Conservation (phyloP, 2,888 invertebrate genomes). For the Pyrgus malvae region DNA sequence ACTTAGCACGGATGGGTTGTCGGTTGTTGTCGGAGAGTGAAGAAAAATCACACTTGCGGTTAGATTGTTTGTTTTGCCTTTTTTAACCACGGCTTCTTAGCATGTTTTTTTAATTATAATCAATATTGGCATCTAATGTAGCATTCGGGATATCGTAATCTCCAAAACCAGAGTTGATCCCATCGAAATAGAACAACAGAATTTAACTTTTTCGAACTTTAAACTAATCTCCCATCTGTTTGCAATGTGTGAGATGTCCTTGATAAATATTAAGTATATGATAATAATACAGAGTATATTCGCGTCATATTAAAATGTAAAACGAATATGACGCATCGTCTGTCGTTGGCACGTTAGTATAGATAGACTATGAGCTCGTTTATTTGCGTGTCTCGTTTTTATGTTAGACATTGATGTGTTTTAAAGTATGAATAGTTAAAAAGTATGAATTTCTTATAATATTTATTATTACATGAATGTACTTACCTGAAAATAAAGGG, state of each 20-base stretch:
- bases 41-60: too few species aligned
- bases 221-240: background rate
- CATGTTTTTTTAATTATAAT: too few species aligned
- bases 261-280: background rate
- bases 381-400: background rate
- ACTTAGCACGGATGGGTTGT: too few species aligned
- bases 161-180: too few species aligned
- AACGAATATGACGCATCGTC: background rate
- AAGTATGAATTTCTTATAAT: background rate
- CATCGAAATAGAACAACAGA: too few species aligned
- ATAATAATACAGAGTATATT: background rate
- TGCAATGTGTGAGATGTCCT: background rate
- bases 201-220: too few species aligned
- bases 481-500: conserved; percentile 8
- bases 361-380: too few species aligned
- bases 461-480: background rate
- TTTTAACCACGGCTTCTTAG: too few species aligned
- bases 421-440: background rate
- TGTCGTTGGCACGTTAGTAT: background rate
- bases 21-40: too few species aligned
- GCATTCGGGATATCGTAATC: too few species aligned
- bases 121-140: too few species aligned
- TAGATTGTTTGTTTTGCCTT: too few species aligned
- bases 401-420: background rate
- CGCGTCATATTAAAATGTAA: background rate